Base-by-base conservation (phyloP, 2,113 vertebrate genomes). In the Gobius niger region DNA sequence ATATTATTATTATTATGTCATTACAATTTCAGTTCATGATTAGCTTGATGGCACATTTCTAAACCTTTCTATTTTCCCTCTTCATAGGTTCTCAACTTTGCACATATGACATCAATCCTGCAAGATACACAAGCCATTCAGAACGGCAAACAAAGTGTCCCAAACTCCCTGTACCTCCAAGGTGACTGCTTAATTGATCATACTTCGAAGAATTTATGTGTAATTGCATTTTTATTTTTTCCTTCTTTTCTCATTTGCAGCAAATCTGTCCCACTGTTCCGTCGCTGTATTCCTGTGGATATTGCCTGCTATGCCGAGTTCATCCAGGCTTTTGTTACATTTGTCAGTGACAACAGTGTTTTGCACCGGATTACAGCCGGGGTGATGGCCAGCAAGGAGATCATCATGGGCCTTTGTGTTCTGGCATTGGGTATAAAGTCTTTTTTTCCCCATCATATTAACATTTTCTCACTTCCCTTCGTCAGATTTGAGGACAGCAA, bases 331-430 rank as follows among this genome's bases (percentile, higher is more conserved):
- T 93, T 98, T 88, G 92, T 96, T 92, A 95, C 95, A 80, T 96
- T 98, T 86, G 92, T 99, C 91, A 95, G 94, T 83, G 96, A 99
- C 93, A 96, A 96, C 95, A 97, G 92, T 77, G 92, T 94, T 87
- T 90, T 98, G 90, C 95, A 96, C 84, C 94, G 96, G 83, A 92
- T 98, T 90, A 92, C 96, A 84, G 93, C 95, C 76, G 96, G 98
- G 85, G 95, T 99, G 91, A 95, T 99, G 96, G 95, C 96, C 92
- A 98, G 96, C 94, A 99, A 97, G 94, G 97, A 98, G 91, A 97
- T 98, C 91, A 99, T 99, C 91, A 94, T 99, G 93, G 96, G 95
- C 89, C 95, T 99, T 88, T 99, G 98, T 89, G 83, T 98, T 82
- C 94, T 99, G 81, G 95, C 98, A 86, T 93, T 99, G 93, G 97